A percentile compares a stretch with the other conserved stretches of the same genome.
phyloP scores from a whole-genome alignment of 2,797 vertebrate genomes.

The Falco concolor region DNA sequence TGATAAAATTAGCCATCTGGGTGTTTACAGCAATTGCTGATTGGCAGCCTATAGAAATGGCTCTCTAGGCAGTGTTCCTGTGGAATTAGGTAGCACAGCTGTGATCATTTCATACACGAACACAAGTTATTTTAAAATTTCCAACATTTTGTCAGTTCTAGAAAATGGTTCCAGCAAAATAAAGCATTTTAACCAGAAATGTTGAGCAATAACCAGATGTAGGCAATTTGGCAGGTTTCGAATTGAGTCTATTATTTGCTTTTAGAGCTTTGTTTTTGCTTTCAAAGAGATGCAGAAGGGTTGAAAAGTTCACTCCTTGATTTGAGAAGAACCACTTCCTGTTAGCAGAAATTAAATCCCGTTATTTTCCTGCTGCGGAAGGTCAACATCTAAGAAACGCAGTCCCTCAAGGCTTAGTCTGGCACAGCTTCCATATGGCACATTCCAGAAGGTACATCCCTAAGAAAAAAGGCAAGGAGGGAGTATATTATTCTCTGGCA shows the following conservation, averaged over 20 bases:
- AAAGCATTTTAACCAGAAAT: constrained; percentile 65
- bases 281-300: background rate
- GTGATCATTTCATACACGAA: constrained; percentile 60
- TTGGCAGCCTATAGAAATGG: constrained; percentile 52
- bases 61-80: constrained; percentile 66
- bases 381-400: background rate
- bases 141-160: constrained; percentile 54
- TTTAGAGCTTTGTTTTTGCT: constrained; percentile 46
- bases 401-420: background rate
- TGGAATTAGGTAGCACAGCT: constrained; percentile 64
- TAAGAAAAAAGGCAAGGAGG: background rate
- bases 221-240: constrained; percentile 42
- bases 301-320: constrained; percentile 23
- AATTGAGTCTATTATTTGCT: constrained; percentile 34
- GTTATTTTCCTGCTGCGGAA: background rate
- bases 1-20: constrained; percentile 68
- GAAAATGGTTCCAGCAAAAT: constrained; percentile 59
- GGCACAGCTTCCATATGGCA: background rate
- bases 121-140: constrained; percentile 53
- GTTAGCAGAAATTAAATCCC: background rate
- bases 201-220: constrained; percentile 67
- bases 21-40: constrained; percentile 51
- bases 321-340: background rate
- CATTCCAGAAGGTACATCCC: background rate
- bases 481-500: background rate